Conservation (phyloP, 92 coral and sea anemone genomes). For the Isaurus tuberculatus region DNA sequence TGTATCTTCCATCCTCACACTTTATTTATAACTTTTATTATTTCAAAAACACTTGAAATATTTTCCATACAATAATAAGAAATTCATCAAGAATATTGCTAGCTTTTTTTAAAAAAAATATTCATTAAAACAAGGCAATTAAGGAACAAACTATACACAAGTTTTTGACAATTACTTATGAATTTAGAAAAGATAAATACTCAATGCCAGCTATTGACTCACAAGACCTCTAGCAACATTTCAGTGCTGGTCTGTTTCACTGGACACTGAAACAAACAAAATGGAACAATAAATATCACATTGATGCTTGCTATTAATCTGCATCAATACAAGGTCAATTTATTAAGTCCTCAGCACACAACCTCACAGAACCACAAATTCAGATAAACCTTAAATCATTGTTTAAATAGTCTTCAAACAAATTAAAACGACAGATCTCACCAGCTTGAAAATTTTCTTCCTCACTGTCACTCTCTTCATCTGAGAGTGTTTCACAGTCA, state of each 20-base stretch:
- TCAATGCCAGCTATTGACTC: slow-evolving; percentile 47
- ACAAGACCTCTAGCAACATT: slow-evolving; percentile 51
- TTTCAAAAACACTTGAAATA: not conserved
- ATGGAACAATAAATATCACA: not conserved
- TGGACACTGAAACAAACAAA: slow-evolving; percentile 53
- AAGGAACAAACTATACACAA: slow-evolving; percentile 7
- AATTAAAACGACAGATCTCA: slow-evolving; percentile 36
- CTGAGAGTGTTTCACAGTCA: slow-evolving; percentile 32
- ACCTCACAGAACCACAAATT: not conserved
- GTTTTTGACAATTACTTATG: not conserved
- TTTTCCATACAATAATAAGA: not conserved
- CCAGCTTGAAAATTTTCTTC: slow-evolving; percentile 28
- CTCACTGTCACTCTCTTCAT: slow-evolving; percentile 33
- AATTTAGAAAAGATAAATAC: slow-evolving; percentile 8
- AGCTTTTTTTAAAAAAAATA: not conserved
- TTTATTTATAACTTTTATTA: not conserved
- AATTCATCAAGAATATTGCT: not conserved
- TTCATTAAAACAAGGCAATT: not conserved
- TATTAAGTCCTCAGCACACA: not conserved
- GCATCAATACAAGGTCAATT: slow-evolving; percentile 36
- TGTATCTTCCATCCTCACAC: slow-evolving; percentile 1
- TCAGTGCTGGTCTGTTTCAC: slow-evolving; percentile 46
- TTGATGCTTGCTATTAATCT: slow-evolving; percentile 7
- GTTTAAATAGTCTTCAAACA: slow-evolving; percentile 37
- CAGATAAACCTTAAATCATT: slow-evolving; percentile 35